Conservation (phyloP, 2,888 invertebrate species). For the Scaptomyza caliginosa region DNA sequence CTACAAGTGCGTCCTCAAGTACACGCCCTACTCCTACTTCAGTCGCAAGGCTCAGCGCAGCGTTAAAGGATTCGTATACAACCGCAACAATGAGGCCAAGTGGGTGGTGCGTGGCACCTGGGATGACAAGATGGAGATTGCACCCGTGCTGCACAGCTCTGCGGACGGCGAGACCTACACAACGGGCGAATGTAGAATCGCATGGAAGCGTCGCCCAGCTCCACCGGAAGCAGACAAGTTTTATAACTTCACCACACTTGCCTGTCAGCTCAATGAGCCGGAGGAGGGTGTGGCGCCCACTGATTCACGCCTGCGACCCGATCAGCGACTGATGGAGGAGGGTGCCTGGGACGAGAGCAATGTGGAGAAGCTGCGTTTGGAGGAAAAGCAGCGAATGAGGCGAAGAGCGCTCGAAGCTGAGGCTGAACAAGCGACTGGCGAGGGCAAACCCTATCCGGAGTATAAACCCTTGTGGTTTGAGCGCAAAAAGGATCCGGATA, state of each 20-base stretch:
- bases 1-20: constrained; percentile 97
- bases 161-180: constrained; percentile 94
- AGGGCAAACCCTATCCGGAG: constrained; percentile 87
- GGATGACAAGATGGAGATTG: constrained; percentile 98
- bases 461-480: constrained; percentile 96
- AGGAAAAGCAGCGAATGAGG: constrained; percentile 96
- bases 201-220: constrained; percentile 94
- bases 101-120: constrained; percentile 94
- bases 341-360: constrained; percentile 97
- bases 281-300: constrained; percentile 97
- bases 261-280: constrained; percentile 97
- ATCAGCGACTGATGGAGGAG: constrained; percentile 98
- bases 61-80: constrained; percentile 92
- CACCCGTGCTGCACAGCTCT: constrained; percentile 90
- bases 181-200: constrained; percentile 92
- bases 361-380: constrained; percentile 92
- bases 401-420: constrained; percentile 91
- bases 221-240: constrained; percentile 89
- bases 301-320: constrained; percentile 95
- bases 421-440: constrained; percentile 88
- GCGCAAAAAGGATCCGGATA: constrained; percentile 90
- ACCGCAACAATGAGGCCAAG: constrained; percentile 89
- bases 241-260: constrained; percentile 97
- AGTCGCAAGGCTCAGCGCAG: constrained; percentile 97
- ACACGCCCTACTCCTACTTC: constrained; percentile 99